Evolutionary conservation across 2,888 invertebrate genomes (phyloP).

Genomic region (Pollenia labialis): DNA sequence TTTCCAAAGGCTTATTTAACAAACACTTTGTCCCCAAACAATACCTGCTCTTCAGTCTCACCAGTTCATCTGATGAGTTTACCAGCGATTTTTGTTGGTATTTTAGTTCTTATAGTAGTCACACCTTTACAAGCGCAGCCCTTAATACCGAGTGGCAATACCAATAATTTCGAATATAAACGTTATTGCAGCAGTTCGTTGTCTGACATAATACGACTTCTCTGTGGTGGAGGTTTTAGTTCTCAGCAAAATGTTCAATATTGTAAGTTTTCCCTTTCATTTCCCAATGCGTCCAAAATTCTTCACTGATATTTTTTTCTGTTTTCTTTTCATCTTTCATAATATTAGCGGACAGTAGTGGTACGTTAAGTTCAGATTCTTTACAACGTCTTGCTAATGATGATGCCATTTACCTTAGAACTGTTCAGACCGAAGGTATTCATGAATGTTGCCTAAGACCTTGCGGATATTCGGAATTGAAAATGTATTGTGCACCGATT

Average conservation of each 20-base stretch:
- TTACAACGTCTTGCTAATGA: constrained; percentile 46
- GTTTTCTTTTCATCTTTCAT: constrained; percentile 42
- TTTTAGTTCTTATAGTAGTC: constrained; percentile 55
- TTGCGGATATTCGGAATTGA: constrained; percentile 62
- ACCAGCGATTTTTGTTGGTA: constrained; percentile 53
- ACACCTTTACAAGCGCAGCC: constrained; percentile 60
- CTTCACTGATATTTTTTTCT: constrained; percentile 27
- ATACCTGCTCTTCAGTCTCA: constrained; percentile 39
- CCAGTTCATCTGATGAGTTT: constrained; percentile 55
- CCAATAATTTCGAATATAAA: constrained; percentile 73
- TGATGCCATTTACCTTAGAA: constrained; percentile 38
- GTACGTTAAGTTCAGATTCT: constrained; percentile 38
- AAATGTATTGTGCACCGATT: constrained; percentile 51
- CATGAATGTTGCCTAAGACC: constrained; percentile 64
- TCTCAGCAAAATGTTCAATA: constrained; percentile 73
- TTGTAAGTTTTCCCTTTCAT: constrained; percentile 72
- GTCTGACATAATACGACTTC: constrained; percentile 73
- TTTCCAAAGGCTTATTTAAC: constrained; percentile 49
- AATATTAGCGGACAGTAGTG: constrained; percentile 49
- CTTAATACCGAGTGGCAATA: constrained; percentile 68
- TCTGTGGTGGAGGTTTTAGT: constrained; percentile 75
- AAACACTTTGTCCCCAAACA: constrained; percentile 20
- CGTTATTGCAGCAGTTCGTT: constrained; percentile 76
- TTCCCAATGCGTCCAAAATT: constrained; percentile 5
- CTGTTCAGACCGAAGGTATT: constrained; percentile 15